Percentiles rank a stretch among this genome's conserved stretches.
These are phyloP conservation scores for Pseudoips prasinana DNA, from an alignment of 2,888 invertebrate species.

Conservation along the genomic window DNA sequence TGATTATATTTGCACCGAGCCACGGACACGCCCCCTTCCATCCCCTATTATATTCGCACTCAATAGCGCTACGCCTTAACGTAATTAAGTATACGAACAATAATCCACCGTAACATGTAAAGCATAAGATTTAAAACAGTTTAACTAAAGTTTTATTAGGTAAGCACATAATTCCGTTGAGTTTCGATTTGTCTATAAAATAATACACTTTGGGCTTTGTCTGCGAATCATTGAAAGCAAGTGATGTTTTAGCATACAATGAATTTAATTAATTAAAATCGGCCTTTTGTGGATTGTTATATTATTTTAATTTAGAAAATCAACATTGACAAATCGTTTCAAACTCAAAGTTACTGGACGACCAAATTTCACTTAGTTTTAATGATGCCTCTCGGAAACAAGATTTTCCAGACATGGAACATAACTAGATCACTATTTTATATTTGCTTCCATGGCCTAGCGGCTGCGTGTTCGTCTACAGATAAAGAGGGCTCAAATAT, in stretches of 20 bases:
- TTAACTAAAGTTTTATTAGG: constrained; percentile 32
- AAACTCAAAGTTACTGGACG: too few species aligned
- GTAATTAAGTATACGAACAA: constrained; percentile 23
- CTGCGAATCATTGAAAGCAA: constrained; percentile 71
- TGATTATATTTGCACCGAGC: constrained; percentile 80
- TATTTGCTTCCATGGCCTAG: neutral
- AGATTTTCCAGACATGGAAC: neutral
- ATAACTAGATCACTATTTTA: neutral
- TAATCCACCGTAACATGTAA: constrained; percentile 27
- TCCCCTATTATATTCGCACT: constrained; percentile 70
- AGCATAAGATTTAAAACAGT: constrained; percentile 15
- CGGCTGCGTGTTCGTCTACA: neutral
- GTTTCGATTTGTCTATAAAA: constrained; percentile 76
- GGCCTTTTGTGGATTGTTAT: constrained; percentile 52
- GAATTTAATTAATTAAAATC: constrained; percentile 77
- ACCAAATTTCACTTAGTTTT: too few species aligned
- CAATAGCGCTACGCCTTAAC: constrained; percentile 45
- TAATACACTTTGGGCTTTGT: constrained; percentile 81
- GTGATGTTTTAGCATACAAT: constrained; percentile 73
- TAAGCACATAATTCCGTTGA: constrained; percentile 52
- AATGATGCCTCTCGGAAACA: too few species aligned
- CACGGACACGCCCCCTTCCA: constrained; percentile 74
- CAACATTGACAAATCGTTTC: neutral
- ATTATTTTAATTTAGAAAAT: constrained; percentile 17
- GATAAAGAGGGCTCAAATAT: too few species aligned